Percentiles rank a stretch among this genome's conserved stretches.
These are phyloP conservation scores for Rhamphomyia laevipes DNA, from an alignment of 2,888 invertebrate species.

Conservation along the genomic window DNA sequence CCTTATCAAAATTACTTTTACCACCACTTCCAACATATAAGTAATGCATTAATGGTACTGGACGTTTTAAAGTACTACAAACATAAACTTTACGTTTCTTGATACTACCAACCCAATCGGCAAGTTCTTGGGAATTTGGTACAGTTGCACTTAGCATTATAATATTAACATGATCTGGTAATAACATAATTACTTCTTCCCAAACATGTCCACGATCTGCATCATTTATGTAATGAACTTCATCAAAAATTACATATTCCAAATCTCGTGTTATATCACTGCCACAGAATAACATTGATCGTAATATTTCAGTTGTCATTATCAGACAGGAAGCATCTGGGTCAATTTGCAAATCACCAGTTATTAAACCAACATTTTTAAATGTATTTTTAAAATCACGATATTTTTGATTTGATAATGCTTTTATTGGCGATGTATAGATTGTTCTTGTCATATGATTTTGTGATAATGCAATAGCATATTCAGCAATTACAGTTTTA, in stretches of 20 bases:
- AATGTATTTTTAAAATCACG: conserved; percentile 91
- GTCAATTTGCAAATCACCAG: conserved; percentile 93
- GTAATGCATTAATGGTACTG: conserved; percentile 91
- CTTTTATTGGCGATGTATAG: conserved; percentile 99
- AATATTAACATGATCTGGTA: conserved; percentile 89
- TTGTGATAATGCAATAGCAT: conserved; percentile 92
- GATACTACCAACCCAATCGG: conserved; percentile 82
- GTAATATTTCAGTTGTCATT: conserved; percentile 98
- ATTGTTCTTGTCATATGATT: conserved; percentile 85
- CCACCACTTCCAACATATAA: conserved; percentile 72
- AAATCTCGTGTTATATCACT: conserved; percentile 89
- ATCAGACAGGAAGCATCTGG: conserved; percentile 88
- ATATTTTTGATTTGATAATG: conserved; percentile 97
- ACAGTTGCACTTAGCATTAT: conserved; percentile 97
- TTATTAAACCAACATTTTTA: conserved; percentile 84
- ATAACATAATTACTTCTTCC: conserved; percentile 95
- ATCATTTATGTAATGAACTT: conserved; percentile 98
- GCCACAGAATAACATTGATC: conserved; percentile 93
- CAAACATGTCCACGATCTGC: conserved; percentile 96
- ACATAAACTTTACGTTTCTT: conserved; percentile 85
- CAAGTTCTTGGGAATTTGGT: conserved; percentile 92
- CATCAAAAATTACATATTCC: conserved; percentile 98
- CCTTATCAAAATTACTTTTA: conserved; percentile 51
- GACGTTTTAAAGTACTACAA: conserved; percentile 83
- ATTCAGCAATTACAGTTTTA: conserved; percentile 98